These are phyloP conservation scores for Phalanger gymnotis DNA, from an alignment of 2,797 vertebrate genomes.

Conservation along the genomic window DNA sequence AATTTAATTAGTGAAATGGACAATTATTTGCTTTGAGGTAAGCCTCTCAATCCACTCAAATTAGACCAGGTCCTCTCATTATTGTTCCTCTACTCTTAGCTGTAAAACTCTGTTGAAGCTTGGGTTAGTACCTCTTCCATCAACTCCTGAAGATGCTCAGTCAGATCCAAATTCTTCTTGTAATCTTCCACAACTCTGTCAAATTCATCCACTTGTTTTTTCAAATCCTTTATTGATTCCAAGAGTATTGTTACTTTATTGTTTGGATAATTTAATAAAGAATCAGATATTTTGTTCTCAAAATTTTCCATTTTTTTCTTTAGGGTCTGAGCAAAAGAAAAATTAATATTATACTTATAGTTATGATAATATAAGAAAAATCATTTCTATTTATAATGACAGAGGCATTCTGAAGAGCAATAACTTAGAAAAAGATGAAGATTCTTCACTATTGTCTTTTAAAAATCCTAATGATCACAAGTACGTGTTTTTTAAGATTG, in stretches of 20 bases:
- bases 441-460: constrained; percentile 4
- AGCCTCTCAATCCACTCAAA: not conserved
- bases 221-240: constrained; percentile 87
- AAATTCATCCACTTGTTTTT: constrained; percentile 90
- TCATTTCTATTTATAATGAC: constrained; percentile 27
- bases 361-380: not conserved
- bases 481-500: constrained; percentile 16
- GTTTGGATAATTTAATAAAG: constrained; percentile 79
- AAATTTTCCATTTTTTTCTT: constrained; percentile 88
- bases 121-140: constrained; percentile 90
- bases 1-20: not conserved
- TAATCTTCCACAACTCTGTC: constrained; percentile 89
- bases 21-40: not conserved
- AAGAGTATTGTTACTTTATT: constrained; percentile 82
- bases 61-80: not conserved
- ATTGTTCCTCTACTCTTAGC: not conserved
- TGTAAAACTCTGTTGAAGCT: not conserved
- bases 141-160: constrained; percentile 90
- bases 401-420: not conserved
- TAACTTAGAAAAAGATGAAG: not conserved
- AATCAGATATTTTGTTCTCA: constrained; percentile 82
- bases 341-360: not conserved
- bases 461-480: constrained; percentile 33
- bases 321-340: constrained; percentile 83
- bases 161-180: constrained; percentile 89